Conservation (phyloP, 2,888 invertebrate species). For the Deilephila elpenor region DNA sequence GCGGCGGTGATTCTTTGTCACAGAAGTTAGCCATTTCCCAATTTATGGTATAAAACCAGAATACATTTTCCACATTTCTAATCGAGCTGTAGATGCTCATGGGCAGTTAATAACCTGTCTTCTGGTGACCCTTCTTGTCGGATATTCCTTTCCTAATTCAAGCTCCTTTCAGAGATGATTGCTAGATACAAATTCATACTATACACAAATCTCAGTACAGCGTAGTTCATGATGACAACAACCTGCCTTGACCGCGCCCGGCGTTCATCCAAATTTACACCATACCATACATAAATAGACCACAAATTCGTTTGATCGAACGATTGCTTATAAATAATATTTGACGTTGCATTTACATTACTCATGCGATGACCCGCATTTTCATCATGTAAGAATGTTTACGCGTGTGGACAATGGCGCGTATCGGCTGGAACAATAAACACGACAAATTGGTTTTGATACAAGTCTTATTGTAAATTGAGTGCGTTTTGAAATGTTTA, state of each 20-base stretch:
- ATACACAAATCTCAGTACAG: background rate
- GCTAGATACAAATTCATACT: too few species aligned
- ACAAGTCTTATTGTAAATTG: constrained; percentile 20
- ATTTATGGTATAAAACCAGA: too few species aligned
- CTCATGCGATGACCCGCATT: constrained; percentile 24
- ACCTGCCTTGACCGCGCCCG: constrained; percentile 13
- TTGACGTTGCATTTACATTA: constrained; percentile 21
- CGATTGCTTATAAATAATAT: constrained; percentile 16
- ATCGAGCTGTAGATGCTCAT: too few species aligned
- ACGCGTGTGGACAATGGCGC: constrained; percentile 5
- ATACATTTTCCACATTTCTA: too few species aligned
- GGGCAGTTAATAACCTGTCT: too few species aligned
- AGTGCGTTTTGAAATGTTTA: constrained; percentile 1
- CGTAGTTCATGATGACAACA: background rate
- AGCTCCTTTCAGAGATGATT: too few species aligned
- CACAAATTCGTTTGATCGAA: constrained; percentile 3
- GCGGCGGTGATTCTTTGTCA: too few species aligned
- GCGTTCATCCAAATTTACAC: background rate
- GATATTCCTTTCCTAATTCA: too few species aligned
- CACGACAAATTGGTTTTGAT: constrained; percentile 8
- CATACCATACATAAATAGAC: background rate
- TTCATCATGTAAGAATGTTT: constrained; percentile 19
- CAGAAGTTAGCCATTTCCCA: too few species aligned
- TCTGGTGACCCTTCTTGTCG: too few species aligned
- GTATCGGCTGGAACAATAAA: constrained; percentile 12